These are phyloP conservation scores for Drosophila insularis DNA, from an alignment of 1,140 invertebrate species.

Conservation along the genomic window DNA sequence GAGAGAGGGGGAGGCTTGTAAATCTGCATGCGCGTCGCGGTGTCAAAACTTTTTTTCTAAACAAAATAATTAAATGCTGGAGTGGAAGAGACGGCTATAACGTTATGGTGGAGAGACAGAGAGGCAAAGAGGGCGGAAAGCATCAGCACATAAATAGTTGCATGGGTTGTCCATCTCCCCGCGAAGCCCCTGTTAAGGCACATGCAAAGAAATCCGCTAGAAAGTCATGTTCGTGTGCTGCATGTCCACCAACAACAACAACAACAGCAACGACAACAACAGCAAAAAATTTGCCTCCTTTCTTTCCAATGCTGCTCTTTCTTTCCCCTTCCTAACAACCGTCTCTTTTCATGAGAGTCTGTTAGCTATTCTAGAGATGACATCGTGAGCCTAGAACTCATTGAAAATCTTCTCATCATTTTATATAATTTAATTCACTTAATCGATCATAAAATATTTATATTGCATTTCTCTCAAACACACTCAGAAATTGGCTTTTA, in stretches of 20 bases:
- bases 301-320: conserved; percentile 36
- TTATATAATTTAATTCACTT: too few species aligned
- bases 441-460: too few species aligned
- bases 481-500: too few species aligned
- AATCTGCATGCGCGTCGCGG: conserved; percentile 78
- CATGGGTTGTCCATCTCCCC: conserved; percentile 33
- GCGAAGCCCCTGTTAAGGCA: conserved; percentile 21
- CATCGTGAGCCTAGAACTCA: neutral
- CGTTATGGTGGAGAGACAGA: neutral
- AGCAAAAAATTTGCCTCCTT: conserved; percentile 46
- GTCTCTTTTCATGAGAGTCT: neutral
- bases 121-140: conserved; percentile 17
- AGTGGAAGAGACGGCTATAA: conserved; percentile 28
- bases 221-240: conserved; percentile 77
- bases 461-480: too few species aligned
- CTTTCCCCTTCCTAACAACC: neutral
- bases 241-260: conserved; percentile 38
- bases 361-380: neutral
- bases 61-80: conserved; percentile 80
- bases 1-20: conserved; percentile 46
- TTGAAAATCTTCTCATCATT: too few species aligned
- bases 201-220: conserved; percentile 79
- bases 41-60: conserved; percentile 79
- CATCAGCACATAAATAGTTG: conserved; percentile 44
- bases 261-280: conserved; percentile 49